These are phyloP conservation scores for Poecile atricapillus DNA, from an alignment of 2,113 vertebrate species.

Conservation along the genomic window DNA sequence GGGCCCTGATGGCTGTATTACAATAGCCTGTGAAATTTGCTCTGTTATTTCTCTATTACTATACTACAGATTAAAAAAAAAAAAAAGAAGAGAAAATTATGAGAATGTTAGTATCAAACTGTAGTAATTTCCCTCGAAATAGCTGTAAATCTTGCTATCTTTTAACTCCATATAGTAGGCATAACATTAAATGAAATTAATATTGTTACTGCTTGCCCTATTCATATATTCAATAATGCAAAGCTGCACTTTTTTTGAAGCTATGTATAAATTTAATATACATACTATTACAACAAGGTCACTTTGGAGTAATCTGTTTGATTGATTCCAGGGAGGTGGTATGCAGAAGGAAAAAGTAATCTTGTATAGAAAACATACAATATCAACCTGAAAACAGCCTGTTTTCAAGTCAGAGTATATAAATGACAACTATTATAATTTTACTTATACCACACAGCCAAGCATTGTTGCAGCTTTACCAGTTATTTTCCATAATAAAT, in stretches of 20 bases:
- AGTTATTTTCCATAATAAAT: neutral
- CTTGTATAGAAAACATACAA: neutral
- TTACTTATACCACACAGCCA: neutral
- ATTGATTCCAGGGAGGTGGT: neutral
- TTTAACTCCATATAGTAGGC: neutral
- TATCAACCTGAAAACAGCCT: neutral
- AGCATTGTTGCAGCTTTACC: neutral
- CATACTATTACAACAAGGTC: constrained; percentile 13
- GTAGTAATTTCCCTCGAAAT: neutral
- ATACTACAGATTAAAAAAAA: neutral
- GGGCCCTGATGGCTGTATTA: neutral
- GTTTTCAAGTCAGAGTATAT: neutral
- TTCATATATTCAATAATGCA: neutral
- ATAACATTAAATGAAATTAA: constrained; percentile 6
- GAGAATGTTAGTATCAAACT: neutral
- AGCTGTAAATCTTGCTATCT: neutral
- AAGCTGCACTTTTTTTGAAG: neutral
- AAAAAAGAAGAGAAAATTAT: neutral
- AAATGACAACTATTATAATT: neutral
- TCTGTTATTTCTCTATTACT: neutral
- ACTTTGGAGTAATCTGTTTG: constrained; percentile 18
- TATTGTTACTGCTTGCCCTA: neutral
- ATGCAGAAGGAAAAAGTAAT: neutral
- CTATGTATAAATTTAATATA: constrained; percentile 8
- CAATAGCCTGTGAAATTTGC: neutral